Conservation (phyloP, 2,113 vertebrate genomes). For the Sardina pilchardus region DNA sequence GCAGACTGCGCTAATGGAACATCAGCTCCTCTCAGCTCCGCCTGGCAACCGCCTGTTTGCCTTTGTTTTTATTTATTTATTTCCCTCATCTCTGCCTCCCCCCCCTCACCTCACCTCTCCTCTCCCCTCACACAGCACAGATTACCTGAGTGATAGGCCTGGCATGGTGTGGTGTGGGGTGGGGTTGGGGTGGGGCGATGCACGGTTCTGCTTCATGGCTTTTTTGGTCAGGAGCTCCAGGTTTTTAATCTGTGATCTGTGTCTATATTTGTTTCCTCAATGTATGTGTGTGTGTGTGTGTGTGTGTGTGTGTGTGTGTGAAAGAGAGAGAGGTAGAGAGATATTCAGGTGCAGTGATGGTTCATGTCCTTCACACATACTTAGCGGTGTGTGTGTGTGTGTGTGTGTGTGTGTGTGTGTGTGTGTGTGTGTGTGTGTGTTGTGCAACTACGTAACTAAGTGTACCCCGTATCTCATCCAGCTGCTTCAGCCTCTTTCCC, state of each 20-base stretch:
- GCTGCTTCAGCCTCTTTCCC: too few relatives aligned
- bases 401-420: too few relatives aligned
- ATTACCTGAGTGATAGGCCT: not conserved
- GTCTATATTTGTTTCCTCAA: not conserved
- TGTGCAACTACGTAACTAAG: too few relatives aligned
- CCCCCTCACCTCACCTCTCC: not conserved
- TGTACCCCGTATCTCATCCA: too few relatives aligned
- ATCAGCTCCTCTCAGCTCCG: constrained; percentile 40
- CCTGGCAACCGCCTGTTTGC: constrained; percentile 33
- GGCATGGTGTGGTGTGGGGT: not conserved
- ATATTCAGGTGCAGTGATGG: too few relatives aligned
- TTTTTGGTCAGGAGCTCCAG: not conserved
- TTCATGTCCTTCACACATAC: too few relatives aligned
- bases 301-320: not conserved
- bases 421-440: too few relatives aligned
- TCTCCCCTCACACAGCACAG: too few relatives aligned
- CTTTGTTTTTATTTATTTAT: constrained; percentile 42
- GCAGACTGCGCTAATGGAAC: constrained; percentile 51
- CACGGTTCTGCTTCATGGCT: not conserved
- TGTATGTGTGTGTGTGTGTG: not conserved
- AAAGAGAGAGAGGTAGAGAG: too few relatives aligned
- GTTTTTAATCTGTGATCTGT: not conserved
- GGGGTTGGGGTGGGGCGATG: not conserved
- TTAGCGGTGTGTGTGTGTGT: too few relatives aligned
- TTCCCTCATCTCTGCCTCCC: not conserved